Base-by-base conservation (phyloP, 2,888 invertebrate species). In the Parnassius smintheus region DNA sequence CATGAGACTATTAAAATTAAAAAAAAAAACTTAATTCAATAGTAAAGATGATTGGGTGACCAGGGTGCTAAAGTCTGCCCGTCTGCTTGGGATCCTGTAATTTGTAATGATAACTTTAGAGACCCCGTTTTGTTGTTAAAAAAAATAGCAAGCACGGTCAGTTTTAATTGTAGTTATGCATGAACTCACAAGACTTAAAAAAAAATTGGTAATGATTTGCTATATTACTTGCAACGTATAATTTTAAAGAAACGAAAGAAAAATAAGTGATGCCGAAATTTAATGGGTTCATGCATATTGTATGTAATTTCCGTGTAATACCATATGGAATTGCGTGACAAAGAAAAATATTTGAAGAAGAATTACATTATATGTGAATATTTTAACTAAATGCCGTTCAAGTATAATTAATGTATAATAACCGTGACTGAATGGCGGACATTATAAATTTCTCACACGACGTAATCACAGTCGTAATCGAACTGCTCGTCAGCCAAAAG, bases 391-490 rank as follows among this genome's bases (percentile, higher is more conserved):
- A 64, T 53, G 49, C 60, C 44, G 52, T 53, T 60, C 50, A 52
- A 41, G 52, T 56, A 56, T 56, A 48, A 56, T 59, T 56, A 59
- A 64, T 49, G 42, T 52, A 52, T 64, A 59, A 60, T 64, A 56
- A 75, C 75, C 71, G 60, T 76, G 74, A 74, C 72, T 82, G 78
- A 74, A 82, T 78, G 76, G 81, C 81, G 86, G 84, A 82, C 73
- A 77, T 82, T 82, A 79, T 72, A 73, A 73, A 83, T 83, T 83
- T 78, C 77, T 76, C 77, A 76, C 80, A 79, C 35, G 3, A 7
- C 35, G 35, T 35, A 35, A 35, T 35, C 35, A 35, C 35, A 7
- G 4, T 83, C 9, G 78, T 83, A 80, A 78, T 77, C 75, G 72
- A 79, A 81, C 72, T 71, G 68, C 67, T 64, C 63, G 59, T 52